phyloP scores from a whole-genome alignment of 2,888 invertebrate species.

The Cosmia trapezina region DNA sequence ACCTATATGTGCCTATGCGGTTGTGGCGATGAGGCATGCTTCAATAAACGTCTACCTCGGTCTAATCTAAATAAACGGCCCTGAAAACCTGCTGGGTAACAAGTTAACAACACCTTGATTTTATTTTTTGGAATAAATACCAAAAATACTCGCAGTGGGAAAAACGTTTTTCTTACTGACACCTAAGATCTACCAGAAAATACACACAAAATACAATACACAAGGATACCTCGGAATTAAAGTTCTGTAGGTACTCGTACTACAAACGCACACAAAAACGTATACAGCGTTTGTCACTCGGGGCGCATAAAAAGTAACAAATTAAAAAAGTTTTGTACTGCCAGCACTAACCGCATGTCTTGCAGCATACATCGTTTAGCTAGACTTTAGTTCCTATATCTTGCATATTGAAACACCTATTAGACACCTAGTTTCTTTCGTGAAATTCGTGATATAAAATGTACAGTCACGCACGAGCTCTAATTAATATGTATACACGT shows the following conservation, averaged over 20 bases:
- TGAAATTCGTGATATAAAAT: too few relatives aligned
- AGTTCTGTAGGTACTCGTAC: background rate
- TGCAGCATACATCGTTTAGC: background rate
- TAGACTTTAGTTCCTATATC: background rate
- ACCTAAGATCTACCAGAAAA: background rate
- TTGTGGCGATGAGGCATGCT: too few relatives aligned
- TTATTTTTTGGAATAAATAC: background rate
- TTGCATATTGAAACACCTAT: background rate
- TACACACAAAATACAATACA: too few relatives aligned
- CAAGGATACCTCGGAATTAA: background rate
- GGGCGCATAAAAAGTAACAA: constrained; percentile 35
- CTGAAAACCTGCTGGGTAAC: too few relatives aligned
- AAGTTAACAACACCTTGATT: too few relatives aligned
- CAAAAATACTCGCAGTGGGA: background rate
- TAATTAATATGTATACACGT: too few relatives aligned
- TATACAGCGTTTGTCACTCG: constrained; percentile 24
- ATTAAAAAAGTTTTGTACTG: constrained; percentile 47
- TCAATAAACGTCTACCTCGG: too few relatives aligned
- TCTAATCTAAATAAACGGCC: too few relatives aligned
- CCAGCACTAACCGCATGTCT: constrained; percentile 2
- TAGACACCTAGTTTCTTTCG: too few relatives aligned
- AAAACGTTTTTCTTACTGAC: background rate
- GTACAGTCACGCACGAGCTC: too few relatives aligned
- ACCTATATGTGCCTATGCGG: too few relatives aligned
- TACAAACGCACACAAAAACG: constrained; percentile 1